These are phyloP conservation scores for Nasonia vitripennis DNA, from an alignment of 1,140 invertebrate species.

Conservation along the genomic window DNA sequence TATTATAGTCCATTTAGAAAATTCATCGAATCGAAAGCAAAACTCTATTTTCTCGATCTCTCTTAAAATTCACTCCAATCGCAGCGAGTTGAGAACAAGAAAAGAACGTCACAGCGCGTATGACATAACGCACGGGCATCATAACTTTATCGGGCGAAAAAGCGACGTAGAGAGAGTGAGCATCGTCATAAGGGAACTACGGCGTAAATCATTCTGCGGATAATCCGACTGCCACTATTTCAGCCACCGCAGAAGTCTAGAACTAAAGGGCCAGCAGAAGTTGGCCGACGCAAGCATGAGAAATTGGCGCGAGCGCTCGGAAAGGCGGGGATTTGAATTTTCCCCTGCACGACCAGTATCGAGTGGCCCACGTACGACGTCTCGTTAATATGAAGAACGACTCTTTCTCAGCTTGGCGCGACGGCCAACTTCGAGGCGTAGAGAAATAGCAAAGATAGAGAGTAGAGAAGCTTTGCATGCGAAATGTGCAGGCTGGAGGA, in stretches of 20 bases:
- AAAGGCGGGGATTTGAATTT: constrained; percentile 6
- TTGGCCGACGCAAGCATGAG: background rate
- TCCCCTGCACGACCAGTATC: background rate
- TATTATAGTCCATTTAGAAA: too few relatives aligned
- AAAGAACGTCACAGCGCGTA: too few relatives aligned
- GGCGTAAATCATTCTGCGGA: background rate
- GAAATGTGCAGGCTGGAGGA: background rate
- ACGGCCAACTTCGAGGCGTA: background rate
- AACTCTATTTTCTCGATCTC: too few relatives aligned
- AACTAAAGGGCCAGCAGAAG: background rate
- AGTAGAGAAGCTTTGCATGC: background rate
- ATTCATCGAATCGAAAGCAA: too few relatives aligned
- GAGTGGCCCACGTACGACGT: background rate
- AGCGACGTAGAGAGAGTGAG: background rate
- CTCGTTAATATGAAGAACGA: background rate
- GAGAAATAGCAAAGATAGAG: background rate
- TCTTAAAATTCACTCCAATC: too few relatives aligned
- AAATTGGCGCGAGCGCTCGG: background rate
- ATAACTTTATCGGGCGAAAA: background rate
- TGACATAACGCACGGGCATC: background rate
- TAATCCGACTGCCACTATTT: background rate
- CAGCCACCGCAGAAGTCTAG: background rate
- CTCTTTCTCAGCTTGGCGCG: background rate
- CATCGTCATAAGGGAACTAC: background rate
- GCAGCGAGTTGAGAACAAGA: too few relatives aligned